Base-by-base conservation (phyloP, 1,140 invertebrate species). In the Drosophila littoralis region DNA sequence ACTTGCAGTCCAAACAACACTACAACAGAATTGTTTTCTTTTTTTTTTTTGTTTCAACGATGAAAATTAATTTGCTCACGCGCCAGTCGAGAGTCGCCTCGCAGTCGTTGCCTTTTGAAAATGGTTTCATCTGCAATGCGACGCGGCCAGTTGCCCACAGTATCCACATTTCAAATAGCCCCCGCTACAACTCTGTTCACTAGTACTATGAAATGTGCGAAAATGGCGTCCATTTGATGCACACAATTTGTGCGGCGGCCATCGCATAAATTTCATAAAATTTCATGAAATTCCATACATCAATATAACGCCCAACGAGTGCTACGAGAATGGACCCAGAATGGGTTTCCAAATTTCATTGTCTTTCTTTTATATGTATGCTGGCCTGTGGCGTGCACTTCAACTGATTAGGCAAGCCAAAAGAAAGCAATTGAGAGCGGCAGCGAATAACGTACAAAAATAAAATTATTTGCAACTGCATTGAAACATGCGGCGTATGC, bases 81-180 rank as follows among this genome's bases (percentile, higher is more conserved):
- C 74, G 69, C 69, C 69, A 72, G 55, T 67, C 59, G 63, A 59
- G 51, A 69, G 60, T 59, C 40, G n/a, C 42, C 50, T 33, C 50
- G 28, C 65, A 61, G 40, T 61, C 58, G 67, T 46, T 52, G 69
- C 63, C 33, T 66, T 60, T 66, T 40, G 50, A 66, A 71, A 76
- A 66, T 76, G 54, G 60, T 72, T 76, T 72, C 69, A 76, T 76
- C 74, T 64, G 74, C 74, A 76, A 76, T 76, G 74, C 74, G 74
- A 73, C 74, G 74, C 48, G 43, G 46, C 52, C 73, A 63, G 42
- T 71, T 71, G 63, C 42, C 13, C 54, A 40, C 64, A 58, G 52
- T 43, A 22, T 43, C 28, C 12, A 22, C 22, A 22, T 15, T 43
- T 63, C 45, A 17, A 12, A 33, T 12, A 7, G 9, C n/a, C 4